Percentiles rank a stretch among this genome's conserved stretches.
These are phyloP conservation scores for Ciconia maguari DNA, from an alignment of 2,113 vertebrate species.

Conservation along the genomic window DNA sequence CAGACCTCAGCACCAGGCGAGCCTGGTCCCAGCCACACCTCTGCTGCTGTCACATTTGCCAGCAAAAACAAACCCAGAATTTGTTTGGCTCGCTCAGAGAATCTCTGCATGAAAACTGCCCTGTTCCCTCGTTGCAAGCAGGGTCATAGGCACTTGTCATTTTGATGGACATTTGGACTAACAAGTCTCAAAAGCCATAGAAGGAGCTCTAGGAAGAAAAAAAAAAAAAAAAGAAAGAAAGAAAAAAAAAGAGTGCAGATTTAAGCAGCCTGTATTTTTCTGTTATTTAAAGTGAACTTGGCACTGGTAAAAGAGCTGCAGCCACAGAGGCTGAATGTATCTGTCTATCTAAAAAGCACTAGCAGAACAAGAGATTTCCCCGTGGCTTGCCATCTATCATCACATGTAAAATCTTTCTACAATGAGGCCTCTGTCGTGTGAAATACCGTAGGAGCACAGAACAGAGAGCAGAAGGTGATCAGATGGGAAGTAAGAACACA, in stretches of 20 bases:
- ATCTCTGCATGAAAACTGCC: neutral
- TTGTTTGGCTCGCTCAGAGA: neutral
- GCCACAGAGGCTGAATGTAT: neutral
- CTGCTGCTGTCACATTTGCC: neutral
- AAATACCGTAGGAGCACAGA: neutral
- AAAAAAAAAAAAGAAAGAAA: too few species aligned
- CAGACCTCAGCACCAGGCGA: neutral
- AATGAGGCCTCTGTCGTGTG: fast-evolving
- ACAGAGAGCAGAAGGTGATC: neutral
- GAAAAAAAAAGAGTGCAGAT: neutral
- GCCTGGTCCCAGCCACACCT: neutral
- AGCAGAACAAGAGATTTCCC: neutral
- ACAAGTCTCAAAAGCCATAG: neutral
- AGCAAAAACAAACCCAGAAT: neutral
- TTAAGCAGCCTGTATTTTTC: neutral
- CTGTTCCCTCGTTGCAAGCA: neutral
- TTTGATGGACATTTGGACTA: neutral
- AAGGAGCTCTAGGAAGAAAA: neutral
- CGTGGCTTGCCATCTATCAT: neutral
- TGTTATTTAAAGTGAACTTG: neutral
- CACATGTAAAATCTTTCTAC: neutral
- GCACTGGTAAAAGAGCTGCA: neutral
- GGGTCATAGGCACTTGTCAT: neutral
- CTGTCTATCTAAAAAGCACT: neutral
- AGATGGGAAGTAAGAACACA: neutral